Conservation (phyloP, 2,113 vertebrate genomes). For the Petaurus breviceps region DNA sequence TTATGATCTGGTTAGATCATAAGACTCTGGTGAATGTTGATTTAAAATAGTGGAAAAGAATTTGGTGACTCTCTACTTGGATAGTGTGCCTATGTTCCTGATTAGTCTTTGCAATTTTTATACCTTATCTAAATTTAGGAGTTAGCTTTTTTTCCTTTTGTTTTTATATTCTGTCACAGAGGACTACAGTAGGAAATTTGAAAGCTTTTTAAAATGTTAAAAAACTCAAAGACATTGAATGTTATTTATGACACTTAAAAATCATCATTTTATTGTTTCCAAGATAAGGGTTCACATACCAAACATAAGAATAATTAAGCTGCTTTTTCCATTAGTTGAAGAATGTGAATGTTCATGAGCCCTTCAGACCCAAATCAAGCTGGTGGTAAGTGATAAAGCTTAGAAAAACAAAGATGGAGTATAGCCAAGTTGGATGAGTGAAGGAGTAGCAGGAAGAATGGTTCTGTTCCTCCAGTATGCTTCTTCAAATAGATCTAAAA, state of each 20-base stretch:
- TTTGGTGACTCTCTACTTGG: constrained; percentile 60
- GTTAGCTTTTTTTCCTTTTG: not conserved
- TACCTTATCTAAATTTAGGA: constrained; percentile 53
- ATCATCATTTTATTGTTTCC: not conserved
- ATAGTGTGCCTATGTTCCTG: constrained; percentile 71
- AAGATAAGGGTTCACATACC: not conserved
- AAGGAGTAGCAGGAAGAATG: too few species aligned
- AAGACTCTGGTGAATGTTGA: not conserved
- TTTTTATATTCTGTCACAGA: constrained; percentile 22
- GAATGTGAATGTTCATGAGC: too few species aligned
- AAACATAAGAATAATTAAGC: not conserved
- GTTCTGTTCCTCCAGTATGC: too few species aligned
- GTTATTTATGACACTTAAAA: not conserved
- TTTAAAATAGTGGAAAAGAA: constrained; percentile 73
- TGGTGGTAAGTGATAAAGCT: too few species aligned
- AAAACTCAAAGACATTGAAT: not conserved
- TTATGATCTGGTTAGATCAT: constrained; percentile 65
- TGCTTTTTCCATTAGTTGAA: not conserved
- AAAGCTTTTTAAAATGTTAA: not conserved
- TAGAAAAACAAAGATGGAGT: too few species aligned
- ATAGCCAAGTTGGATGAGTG: too few species aligned
- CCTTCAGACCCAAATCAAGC: too few species aligned
- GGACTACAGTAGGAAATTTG: not conserved
- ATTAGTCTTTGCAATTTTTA: constrained; percentile 70
- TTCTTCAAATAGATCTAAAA: too few species aligned